phyloP scores from a whole-genome alignment of 2,888 invertebrate genomes.

The Andricus curvator region DNA sequence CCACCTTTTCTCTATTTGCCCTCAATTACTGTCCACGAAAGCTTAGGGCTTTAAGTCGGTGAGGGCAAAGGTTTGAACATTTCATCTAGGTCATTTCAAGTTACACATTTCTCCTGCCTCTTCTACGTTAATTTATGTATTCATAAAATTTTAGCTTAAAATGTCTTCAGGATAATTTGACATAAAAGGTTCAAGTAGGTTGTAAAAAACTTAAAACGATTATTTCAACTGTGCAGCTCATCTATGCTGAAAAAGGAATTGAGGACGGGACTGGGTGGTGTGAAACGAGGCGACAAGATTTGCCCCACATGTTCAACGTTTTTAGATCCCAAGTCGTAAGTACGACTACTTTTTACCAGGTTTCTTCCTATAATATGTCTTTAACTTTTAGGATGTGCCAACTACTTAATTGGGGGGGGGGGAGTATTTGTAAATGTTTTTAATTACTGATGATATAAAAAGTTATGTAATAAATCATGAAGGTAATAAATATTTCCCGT shows the following conservation, averaged over 20 bases:
- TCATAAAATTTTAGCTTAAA: not conserved
- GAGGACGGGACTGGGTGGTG: not conserved
- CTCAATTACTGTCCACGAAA: conserved; percentile 63
- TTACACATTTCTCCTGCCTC: not conserved
- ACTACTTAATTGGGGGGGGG: not conserved
- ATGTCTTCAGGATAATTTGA: not conserved
- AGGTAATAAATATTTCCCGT: no score
- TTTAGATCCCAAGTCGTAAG: not conserved
- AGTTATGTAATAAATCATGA: no score
- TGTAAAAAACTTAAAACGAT: not conserved
- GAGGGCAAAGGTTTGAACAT: not conserved
- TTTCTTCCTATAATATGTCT: not conserved
- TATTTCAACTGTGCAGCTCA: not conserved
- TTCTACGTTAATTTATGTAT: not conserved
- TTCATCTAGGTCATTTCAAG: not conserved
- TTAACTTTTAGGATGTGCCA: not conserved
- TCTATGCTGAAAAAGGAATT: not conserved
- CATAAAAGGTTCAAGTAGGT: not conserved
- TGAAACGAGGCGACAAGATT: not conserved
- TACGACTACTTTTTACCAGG: not conserved
- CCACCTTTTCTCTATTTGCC: conserved; percentile 65
- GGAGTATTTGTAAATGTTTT: not conserved
- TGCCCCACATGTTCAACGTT: not conserved
- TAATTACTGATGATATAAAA: no score
- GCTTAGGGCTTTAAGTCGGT: conserved; percentile 49